Percentiles rank a stretch among this genome's conserved stretches.
Conservation (phyloP, 37 sponge, comb jelly and placozoan species). For the Geodia barretti region DNA sequence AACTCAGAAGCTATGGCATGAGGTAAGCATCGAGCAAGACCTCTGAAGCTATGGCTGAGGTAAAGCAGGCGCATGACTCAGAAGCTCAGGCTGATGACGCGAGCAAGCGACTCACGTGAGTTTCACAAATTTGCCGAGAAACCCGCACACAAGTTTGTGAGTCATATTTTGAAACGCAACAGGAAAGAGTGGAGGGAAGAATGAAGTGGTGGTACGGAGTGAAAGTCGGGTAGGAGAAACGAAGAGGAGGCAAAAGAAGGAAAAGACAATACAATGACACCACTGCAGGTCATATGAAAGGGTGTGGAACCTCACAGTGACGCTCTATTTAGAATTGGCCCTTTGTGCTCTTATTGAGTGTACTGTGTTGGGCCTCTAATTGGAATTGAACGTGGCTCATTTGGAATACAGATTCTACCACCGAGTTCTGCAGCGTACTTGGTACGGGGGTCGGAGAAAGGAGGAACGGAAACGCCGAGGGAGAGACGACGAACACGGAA, state of each 20-base stretch:
- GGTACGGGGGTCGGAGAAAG: not conserved
- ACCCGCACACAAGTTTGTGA: not conserved
- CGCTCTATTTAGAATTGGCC: too few relatives aligned
- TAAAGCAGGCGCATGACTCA: not conserved
- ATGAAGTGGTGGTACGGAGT: not conserved
- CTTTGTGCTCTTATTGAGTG: too few relatives aligned
- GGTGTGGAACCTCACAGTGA: too few relatives aligned
- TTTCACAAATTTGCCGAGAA: too few relatives aligned
- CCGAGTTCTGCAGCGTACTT: too few relatives aligned
- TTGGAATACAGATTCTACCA: too few relatives aligned
- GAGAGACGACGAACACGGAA: not conserved
- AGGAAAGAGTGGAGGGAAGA: not conserved
- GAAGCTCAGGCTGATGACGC: too few relatives aligned
- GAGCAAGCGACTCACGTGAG: not conserved
- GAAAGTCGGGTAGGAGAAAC: not conserved
- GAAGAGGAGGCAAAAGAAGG: not conserved
- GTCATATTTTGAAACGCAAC: not conserved
- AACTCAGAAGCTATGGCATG: not conserved
- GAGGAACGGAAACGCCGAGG: not conserved
- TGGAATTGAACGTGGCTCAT: too few relatives aligned
- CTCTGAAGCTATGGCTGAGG: not conserved
- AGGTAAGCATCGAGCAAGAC: not conserved
- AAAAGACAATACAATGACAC: not conserved
- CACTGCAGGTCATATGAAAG: conserved; percentile 5
- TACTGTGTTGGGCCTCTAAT: too few relatives aligned